Conservation (phyloP, 2,113 vertebrate species). For the Eonycteris spelaea region DNA sequence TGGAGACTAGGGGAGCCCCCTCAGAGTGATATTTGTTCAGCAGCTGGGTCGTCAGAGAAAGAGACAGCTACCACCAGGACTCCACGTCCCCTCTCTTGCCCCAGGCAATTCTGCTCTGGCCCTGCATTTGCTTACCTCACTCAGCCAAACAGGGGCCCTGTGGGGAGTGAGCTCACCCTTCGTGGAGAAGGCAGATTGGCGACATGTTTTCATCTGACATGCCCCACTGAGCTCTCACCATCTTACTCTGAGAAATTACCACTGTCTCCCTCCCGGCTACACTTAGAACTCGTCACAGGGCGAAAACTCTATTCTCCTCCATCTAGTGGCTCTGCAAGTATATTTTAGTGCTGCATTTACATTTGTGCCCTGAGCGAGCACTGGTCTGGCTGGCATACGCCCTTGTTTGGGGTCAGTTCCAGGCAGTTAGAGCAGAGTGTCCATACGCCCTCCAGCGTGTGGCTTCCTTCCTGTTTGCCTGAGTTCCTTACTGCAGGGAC, state of each 20-base stretch:
- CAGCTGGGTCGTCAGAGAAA: neutral
- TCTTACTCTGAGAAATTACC: neutral
- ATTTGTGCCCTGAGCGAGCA: neutral
- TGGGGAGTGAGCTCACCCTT: neutral
- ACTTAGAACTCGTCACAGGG: neutral
- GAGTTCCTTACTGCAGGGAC: neutral
- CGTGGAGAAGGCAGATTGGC: neutral
- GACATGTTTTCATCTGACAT: neutral
- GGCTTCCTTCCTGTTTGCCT: neutral
- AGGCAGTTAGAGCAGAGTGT: neutral
- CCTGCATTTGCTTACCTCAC: neutral
- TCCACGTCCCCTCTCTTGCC: neutral
- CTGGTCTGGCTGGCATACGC: neutral
- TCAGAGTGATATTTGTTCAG: neutral
- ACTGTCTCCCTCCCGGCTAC: neutral
- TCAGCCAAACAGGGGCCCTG: neutral
- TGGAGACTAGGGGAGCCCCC: neutral
- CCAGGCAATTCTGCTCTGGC: neutral
- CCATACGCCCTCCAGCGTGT: fast-evolving
- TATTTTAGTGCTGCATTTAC: neutral
- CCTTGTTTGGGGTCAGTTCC: neutral
- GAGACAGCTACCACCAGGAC: neutral
- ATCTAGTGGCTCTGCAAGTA: neutral
- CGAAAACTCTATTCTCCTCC: neutral
- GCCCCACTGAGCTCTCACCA: neutral